A percentile compares a stretch with the other conserved stretches of the same genome.
Evolutionary conservation across 2,797 vertebrate species (phyloP).

Genomic region (Telmatherina bonti): DNA sequence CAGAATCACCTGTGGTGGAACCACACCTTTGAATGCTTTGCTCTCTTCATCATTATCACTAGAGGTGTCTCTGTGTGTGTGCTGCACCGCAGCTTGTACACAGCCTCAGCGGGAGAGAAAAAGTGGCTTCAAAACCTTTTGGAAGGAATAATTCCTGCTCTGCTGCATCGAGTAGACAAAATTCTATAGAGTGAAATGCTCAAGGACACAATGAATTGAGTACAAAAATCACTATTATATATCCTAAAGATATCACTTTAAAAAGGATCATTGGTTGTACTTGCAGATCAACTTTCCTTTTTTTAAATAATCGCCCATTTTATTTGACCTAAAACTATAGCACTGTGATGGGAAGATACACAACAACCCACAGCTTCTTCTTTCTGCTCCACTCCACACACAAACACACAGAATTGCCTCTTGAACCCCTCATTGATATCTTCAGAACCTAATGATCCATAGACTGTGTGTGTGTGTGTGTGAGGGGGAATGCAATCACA

Average conservation of each 20-base stretch:
- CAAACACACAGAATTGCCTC: neutral
- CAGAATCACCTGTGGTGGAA: neutral
- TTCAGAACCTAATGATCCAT: conserved; percentile 34
- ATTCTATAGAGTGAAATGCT: neutral
- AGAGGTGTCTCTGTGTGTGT: neutral
- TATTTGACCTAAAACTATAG: no score
- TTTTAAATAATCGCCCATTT: neutral
- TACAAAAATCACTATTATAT: neutral
- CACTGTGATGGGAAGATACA: no score
- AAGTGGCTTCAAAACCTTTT: neutral
- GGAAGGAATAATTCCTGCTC: neutral
- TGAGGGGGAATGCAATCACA: no score
- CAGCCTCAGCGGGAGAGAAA: neutral
- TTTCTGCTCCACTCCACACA: neutral
- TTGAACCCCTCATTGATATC: conserved; percentile 11
- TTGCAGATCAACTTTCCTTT: neutral
- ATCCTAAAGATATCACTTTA: neutral
- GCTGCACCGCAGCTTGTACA: neutral
- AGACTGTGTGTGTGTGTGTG: no score
- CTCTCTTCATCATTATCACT: neutral
- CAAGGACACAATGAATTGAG: neutral
- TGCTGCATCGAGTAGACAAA: neutral
- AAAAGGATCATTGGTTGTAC: neutral
- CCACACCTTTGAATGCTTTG: neutral
- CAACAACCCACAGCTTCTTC: neutral